Conservation (phyloP, 2,888 invertebrate species). For the Allolobophora icterica region DNA sequence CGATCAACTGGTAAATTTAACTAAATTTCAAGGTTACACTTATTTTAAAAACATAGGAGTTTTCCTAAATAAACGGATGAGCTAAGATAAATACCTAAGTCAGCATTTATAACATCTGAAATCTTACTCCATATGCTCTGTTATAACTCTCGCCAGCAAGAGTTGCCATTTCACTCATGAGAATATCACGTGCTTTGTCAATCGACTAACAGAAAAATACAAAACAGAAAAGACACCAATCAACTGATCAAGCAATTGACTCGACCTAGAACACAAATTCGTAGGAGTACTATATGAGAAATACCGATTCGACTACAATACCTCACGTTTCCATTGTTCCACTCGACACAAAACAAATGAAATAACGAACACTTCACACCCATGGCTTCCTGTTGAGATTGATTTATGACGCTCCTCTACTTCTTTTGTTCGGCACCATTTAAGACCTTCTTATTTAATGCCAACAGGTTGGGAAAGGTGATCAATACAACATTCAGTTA, state of each 20-base stretch:
- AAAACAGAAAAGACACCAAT: slow-evolving; percentile 36
- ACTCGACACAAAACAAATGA: too few species aligned
- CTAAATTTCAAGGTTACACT: background rate
- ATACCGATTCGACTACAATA: too few species aligned
- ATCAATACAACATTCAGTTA: too few species aligned
- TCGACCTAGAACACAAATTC: too few species aligned
- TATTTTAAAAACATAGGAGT: background rate
- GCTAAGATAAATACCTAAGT: background rate
- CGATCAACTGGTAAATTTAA: background rate
- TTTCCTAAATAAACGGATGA: background rate
- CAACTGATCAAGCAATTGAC: background rate
- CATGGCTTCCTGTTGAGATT: too few species aligned
- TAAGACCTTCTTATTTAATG: too few species aligned
- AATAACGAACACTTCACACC: too few species aligned
- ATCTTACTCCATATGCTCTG: slow-evolving; percentile 62
- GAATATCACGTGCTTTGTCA: slow-evolving; percentile 87
- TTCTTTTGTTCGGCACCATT: too few species aligned
- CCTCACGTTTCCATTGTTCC: background rate
- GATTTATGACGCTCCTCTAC: too few species aligned
- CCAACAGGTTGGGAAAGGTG: too few species aligned
- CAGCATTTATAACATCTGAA: background rate
- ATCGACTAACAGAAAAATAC: slow-evolving; percentile 73
- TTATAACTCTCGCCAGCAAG: slow-evolving; percentile 71
- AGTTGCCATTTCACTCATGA: slow-evolving; percentile 95
- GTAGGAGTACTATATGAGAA: too few species aligned